Percentiles rank a stretch among this genome's conserved stretches.
Evolutionary conservation across 2,113 vertebrate genomes (phyloP).

Genomic region (Bos javanicus): DNA sequence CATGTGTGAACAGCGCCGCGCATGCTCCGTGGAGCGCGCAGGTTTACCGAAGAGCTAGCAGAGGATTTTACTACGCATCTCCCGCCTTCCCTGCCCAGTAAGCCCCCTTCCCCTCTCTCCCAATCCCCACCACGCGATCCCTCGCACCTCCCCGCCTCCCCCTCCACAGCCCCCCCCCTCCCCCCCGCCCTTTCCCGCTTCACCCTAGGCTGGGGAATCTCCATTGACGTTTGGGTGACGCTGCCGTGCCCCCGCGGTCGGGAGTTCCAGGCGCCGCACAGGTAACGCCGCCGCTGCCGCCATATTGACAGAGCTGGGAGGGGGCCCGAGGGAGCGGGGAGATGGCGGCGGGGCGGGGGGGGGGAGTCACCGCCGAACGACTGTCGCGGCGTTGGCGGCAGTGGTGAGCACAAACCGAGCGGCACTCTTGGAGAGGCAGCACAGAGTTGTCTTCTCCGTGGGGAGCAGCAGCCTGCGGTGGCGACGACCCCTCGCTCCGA

Average conservation of each 20-base stretch:
- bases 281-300: slow-evolving; percentile 59
- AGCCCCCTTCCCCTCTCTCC: neutral
- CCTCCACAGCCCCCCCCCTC: neutral
- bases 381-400: neutral
- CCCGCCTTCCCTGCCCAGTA: neutral
- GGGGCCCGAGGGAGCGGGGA: neutral
- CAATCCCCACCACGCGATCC: neutral
- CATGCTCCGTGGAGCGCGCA: slow-evolving; percentile 61
- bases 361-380: neutral
- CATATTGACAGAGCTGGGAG: slow-evolving; percentile 58
- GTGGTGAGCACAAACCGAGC: slow-evolving; percentile 9
- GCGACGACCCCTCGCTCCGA: neutral
- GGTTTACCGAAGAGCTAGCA: slow-evolving; percentile 25
- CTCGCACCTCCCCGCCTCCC: neutral
- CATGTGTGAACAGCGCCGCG: slow-evolving; percentile 55
- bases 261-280: slow-evolving; percentile 40
- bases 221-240: slow-evolving; percentile 65
- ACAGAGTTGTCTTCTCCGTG: slow-evolving; percentile 36
- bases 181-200: neutral
- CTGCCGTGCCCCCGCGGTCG: neutral
- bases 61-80: slow-evolving; percentile 42
- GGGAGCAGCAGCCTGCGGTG: neutral
- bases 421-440: neutral
- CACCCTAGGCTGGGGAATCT: slow-evolving; percentile 54
- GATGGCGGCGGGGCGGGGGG: neutral